Conservation (phyloP, 2,888 invertebrate genomes). For the Parelbella ahira region DNA sequence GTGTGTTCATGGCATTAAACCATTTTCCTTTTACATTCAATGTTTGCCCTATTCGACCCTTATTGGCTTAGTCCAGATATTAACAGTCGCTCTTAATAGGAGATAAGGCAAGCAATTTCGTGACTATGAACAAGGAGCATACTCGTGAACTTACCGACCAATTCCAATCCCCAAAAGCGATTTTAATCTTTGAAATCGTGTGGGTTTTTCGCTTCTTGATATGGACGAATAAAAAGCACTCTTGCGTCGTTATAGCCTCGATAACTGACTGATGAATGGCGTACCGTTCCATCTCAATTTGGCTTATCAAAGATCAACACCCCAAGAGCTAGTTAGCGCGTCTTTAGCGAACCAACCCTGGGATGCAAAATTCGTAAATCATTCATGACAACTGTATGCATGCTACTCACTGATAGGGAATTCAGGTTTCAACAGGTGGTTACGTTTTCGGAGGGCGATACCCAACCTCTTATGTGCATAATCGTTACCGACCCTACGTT, state of each 20-base stretch:
- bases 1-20: too few species aligned
- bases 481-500: constrained; percentile 43
- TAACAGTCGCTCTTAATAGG: constrained; percentile 11
- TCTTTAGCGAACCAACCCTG: constrained; percentile 39
- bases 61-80: constrained; percentile 9
- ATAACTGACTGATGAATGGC: constrained; percentile 79
- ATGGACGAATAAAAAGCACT: constrained; percentile 41
- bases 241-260: constrained; percentile 59
- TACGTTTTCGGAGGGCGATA: constrained; percentile 58
- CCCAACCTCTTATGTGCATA: constrained; percentile 55
- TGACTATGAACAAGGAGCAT: constrained; percentile 17
- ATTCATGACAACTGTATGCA: constrained; percentile 69
- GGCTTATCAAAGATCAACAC: constrained; percentile 72
- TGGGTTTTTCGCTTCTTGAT: constrained; percentile 43
- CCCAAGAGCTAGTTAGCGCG: constrained; percentile 72
- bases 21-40: constrained; percentile 15
- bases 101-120: constrained; percentile 16
- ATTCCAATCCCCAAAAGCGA: constrained; percentile 31
- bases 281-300: constrained; percentile 72
- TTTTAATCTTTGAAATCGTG: constrained; percentile 55
- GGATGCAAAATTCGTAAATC: constrained; percentile 56
- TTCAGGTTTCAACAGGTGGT: constrained; percentile 57
- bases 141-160: constrained; percentile 13
- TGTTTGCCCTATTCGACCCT: constrained; percentile 14
- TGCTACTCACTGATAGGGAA: constrained; percentile 50